Base-by-base conservation (phyloP, 1,140 invertebrate species). In the Rhyzopertha dominica region DNA sequence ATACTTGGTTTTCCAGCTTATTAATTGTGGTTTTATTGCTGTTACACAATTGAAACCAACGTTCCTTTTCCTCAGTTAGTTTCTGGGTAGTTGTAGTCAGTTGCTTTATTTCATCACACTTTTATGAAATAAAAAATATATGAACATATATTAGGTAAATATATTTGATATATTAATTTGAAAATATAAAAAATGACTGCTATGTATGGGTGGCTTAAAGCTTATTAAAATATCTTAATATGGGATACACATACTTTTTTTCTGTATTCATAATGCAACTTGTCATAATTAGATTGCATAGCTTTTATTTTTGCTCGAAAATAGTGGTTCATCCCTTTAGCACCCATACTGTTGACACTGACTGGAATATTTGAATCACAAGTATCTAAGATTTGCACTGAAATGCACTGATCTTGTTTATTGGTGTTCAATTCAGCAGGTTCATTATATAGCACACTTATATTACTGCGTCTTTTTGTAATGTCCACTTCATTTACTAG, bases 221-320 rank as follows among this genome's bases (percentile, higher is more conserved):
- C n/a, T n/a, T n/a, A n/a, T n/a, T n/a, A n/a, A n/a, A n/a, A n/a
- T n/a, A n/a, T n/a, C n/a, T n/a, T n/a, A n/a, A n/a, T n/a, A n/a
- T n/a, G n/a, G n/a, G n/a, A n/a, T n/a, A n/a, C n/a, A n/a, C 44
- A 40, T 57, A 71, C 70, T 62, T 67, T 68, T 28, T 64, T 69
- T 43, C 65, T 70, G 19, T 63, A 65, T 44, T 72, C 69, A 12
- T 36, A 24, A 51, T 72, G 66, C 18, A 69, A 37, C 9, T 53
- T 49, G 34, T 67, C 52, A 4, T 69, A 32, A 34, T 74, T 70
- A n/a, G 59, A 53, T 37, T 69, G 60, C 18, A 72, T 41, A 24
- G 66, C 58, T 47, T 67, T 67, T 37, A 75, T 58, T 58, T 74
- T 74, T 4, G 64, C 48, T 53, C 67, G 63, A 1, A 72, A 62